Percentiles rank a stretch among this genome's conserved stretches.
Evolutionary conservation across 2,888 invertebrate species (phyloP).

Genomic region (Nezara viridula): DNA sequence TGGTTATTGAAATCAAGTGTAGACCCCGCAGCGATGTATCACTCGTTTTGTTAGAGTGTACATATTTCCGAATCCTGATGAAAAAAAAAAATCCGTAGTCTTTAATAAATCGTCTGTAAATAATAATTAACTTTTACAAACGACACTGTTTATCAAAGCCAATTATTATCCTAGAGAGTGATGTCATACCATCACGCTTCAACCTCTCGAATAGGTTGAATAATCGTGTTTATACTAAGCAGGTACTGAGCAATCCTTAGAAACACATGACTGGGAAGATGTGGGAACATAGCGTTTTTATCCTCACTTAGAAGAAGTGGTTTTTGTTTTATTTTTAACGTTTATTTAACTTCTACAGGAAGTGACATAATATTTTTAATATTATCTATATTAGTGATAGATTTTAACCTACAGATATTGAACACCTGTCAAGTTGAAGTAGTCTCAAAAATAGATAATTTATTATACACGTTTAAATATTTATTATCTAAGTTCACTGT

Average conservation of each 20-base stretch:
- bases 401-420: too few relatives aligned
- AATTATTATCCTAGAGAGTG: neutral
- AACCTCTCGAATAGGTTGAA: neutral
- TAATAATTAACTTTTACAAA: neutral
- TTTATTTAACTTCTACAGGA: neutral
- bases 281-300: neutral
- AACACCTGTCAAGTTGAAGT: too few relatives aligned
- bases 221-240: neutral
- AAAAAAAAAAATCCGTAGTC: neutral
- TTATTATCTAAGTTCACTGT: too few relatives aligned
- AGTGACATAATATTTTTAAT: too few relatives aligned
- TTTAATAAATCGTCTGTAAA: neutral
- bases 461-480: too few relatives aligned
- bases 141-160: neutral
- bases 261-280: neutral
- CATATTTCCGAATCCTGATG: neutral
- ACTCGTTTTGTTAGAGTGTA: neutral
- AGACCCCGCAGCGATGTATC: too few relatives aligned
- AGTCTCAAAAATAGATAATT: too few relatives aligned
- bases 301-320: neutral
- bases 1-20: too few relatives aligned
- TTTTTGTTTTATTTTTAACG: neutral
- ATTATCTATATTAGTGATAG: too few relatives aligned
- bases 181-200: constrained; percentile 7
- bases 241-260: neutral